phyloP scores from a whole-genome alignment of 1,140 invertebrate species.

The Tetramorium parvispinum region DNA sequence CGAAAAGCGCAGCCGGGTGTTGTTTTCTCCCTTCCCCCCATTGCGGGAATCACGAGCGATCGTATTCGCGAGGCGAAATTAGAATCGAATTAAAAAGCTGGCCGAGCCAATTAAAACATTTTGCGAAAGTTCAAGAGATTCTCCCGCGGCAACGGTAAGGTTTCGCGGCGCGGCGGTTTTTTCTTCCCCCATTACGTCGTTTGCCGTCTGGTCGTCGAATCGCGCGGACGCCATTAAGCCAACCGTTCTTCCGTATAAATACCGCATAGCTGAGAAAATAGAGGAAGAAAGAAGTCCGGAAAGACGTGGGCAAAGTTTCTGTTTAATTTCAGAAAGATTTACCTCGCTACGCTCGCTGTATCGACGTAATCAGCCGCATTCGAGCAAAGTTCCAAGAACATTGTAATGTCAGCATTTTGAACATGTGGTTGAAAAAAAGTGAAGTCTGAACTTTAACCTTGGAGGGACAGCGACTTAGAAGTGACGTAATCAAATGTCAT shows the following conservation, averaged over 20 bases:
- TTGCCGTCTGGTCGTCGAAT: constrained; percentile 80
- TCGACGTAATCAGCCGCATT: neutral
- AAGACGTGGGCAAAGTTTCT: constrained; percentile 55
- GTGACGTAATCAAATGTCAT: neutral
- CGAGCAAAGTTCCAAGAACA: neutral
- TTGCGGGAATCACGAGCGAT: constrained; percentile 55
- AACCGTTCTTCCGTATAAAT: constrained; percentile 81
- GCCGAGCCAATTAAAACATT: constrained; percentile 84
- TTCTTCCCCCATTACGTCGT: constrained; percentile 80
- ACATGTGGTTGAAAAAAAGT: neutral
- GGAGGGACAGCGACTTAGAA: neutral
- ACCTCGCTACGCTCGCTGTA: constrained; percentile 30
- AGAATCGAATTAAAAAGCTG: constrained; percentile 81
- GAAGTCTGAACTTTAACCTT: neutral
- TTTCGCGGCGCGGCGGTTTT: constrained; percentile 57
- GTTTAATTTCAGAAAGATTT: constrained; percentile 70
- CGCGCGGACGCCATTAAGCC: constrained; percentile 81
- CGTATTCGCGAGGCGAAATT: constrained; percentile 69
- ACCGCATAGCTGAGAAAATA: constrained; percentile 77
- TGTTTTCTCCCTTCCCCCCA: neutral
- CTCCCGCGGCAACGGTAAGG: constrained; percentile 58
- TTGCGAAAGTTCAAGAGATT: constrained; percentile 80
- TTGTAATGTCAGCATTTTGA: constrained; percentile 5
- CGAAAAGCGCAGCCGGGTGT: neutral
- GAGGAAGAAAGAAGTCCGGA: constrained; percentile 36